Conservation (phyloP, 1,140 invertebrate genomes). For the Sarcophaga peregrina region DNA sequence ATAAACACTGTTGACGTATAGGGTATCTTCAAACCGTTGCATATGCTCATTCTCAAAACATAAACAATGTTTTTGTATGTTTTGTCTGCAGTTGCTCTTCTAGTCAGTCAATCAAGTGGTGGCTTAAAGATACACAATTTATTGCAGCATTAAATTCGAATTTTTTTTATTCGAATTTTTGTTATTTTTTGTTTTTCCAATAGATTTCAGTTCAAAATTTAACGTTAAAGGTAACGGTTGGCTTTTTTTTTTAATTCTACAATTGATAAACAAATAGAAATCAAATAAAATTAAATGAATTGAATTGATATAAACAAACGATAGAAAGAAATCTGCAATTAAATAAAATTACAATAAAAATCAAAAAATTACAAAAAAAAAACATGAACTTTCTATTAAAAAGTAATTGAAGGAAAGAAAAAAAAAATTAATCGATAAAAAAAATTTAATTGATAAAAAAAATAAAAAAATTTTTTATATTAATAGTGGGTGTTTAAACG, state of each 20-base stretch:
- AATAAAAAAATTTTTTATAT: too few relatives aligned
- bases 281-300: neutral
- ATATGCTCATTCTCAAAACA: too few relatives aligned
- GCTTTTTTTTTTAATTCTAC: neutral
- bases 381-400: too few relatives aligned
- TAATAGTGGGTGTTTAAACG: too few relatives aligned
- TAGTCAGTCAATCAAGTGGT: neutral
- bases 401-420: too few relatives aligned
- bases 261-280: neutral
- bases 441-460: too few relatives aligned
- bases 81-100: neutral
- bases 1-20: too few relatives aligned
- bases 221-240: constrained; percentile 1
- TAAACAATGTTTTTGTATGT: too few relatives aligned
- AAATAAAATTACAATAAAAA: neutral
- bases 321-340: neutral
- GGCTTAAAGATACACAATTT: neutral
- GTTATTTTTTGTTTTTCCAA: neutral
- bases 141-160: neutral
- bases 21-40: too few relatives aligned
- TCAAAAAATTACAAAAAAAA: too few relatives aligned
- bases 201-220: neutral
- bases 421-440: too few relatives aligned
- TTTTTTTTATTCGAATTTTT: neutral
- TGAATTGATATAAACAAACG: neutral